Conservation (phyloP, 2,797 vertebrate species). For the Percopsis omiscomaycus region DNA sequence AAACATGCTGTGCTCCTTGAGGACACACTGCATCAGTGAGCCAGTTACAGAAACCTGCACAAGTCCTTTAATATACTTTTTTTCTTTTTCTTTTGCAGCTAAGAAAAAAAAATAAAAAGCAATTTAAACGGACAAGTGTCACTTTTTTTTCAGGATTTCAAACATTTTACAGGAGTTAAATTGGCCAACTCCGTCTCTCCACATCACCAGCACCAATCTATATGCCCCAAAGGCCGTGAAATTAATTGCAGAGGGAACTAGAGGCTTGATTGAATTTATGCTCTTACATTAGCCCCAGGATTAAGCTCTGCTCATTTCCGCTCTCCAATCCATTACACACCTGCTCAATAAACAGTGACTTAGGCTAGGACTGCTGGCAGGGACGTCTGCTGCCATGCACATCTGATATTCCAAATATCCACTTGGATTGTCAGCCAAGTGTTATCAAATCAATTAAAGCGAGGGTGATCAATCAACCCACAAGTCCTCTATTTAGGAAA, state of each 20-base stretch:
- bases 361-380: conserved; percentile 20
- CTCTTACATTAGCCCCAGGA: conserved; percentile 61
- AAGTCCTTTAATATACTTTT: background rate
- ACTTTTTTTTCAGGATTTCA: conserved; percentile 19
- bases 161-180: conserved; percentile 29
- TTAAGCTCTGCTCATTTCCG: conserved; percentile 47
- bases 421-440: conserved; percentile 15
- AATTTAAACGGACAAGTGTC: background rate
- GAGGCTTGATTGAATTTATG: conserved; percentile 63
- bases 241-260: conserved; percentile 68
- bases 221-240: conserved; percentile 55
- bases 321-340: conserved; percentile 49
- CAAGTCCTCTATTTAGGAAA: background rate
- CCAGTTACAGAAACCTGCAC: background rate
- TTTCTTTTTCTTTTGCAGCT: background rate
- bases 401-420: conserved; percentile 29
- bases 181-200: conserved; percentile 30
- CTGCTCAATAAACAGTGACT: conserved; percentile 44
- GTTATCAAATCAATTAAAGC: conserved; percentile 12
- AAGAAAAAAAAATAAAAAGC: too few species aligned
- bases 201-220: conserved; percentile 42
- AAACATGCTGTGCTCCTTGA: too few species aligned
- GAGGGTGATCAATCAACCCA: conserved; percentile 2
- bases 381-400: conserved; percentile 27
- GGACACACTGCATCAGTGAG: too few species aligned